These are phyloP conservation scores for Macrosoma leucophasiata DNA, from an alignment of 2,888 invertebrate species.

Conservation along the genomic window DNA sequence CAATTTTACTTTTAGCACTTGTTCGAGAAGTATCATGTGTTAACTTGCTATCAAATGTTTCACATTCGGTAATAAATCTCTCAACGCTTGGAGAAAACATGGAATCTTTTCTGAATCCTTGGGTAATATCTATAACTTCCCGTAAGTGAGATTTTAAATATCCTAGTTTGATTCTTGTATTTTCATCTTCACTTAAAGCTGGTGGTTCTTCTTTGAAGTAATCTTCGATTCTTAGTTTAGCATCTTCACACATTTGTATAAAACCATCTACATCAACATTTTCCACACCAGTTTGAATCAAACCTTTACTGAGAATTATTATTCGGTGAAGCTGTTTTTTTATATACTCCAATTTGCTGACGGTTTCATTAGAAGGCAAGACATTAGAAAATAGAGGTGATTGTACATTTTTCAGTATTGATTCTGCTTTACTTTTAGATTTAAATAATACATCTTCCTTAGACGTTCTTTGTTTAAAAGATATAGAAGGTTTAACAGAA, in stretches of 20 bases:
- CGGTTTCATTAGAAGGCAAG: neutral
- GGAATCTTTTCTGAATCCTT: constrained; percentile 25
- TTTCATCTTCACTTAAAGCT: constrained; percentile 8
- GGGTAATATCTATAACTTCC: constrained; percentile 27
- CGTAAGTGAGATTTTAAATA: constrained; percentile 28
- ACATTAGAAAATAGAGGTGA: constrained; percentile 4
- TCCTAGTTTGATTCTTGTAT: constrained; percentile 23
- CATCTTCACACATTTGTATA: constrained; percentile 29
- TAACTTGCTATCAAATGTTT: constrained; percentile 27
- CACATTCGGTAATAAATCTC: constrained; percentile 28
- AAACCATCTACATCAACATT: constrained; percentile 27
- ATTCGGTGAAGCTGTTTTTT: constrained; percentile 28
- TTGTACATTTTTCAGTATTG: too few relatives aligned
- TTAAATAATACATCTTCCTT: too few relatives aligned
- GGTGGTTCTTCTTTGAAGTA: constrained; percentile 16
- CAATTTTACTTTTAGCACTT: constrained; percentile 16
- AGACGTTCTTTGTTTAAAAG: too few relatives aligned
- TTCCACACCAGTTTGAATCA: constrained; percentile 26
- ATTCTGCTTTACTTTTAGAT: too few relatives aligned
- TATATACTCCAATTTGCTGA: constrained; percentile 23
- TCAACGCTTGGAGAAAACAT: constrained; percentile 26
- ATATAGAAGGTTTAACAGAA: too few relatives aligned
- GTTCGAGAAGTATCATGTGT: constrained; percentile 10
- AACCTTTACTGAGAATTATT: constrained; percentile 26
- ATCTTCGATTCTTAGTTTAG: constrained; percentile 25